Evolutionary conservation across 2,888 invertebrate genomes (phyloP), one percentile per base, ranked within the genome.

Genomic region (Ernsta delagoae): DNA sequence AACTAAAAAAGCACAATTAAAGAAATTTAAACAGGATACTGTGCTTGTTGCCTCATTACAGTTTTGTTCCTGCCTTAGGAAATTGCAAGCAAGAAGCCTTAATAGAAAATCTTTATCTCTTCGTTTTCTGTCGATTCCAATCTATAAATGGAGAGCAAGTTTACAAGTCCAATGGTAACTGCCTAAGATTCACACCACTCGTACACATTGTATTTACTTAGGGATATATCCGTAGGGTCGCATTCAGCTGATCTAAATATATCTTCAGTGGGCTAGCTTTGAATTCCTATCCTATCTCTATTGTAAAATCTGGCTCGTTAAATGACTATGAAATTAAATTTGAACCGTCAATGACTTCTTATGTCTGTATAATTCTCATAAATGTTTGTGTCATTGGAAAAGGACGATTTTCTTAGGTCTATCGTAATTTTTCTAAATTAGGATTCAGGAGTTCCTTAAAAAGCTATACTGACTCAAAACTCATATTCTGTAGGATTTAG

Each of bases 21-120:
- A 68, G 67, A 62, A 68, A 57, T 57, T 62, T 68, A 68, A 68
- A 68, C 62, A 68, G 68, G 68, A 68, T 68, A 12, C 56, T 48
- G 56, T 4, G 45, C 61, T 36, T 68, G 68, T 62, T 59, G 12
- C 56, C 67, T 68, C 68, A 68, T 68, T 68, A 68, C 39, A 62
- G 68, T 68, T 65, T 67, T 59, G 66, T 59, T 61, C 48, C n/a
- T 61, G 48, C 61, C 57, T 39, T 68, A 62, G 68, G 62, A 68
- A 68, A 62, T 62, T 61, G 68, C 68, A 45, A 67, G 66, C 66
- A 68, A 59, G 67, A 56, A 56, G 68, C 61, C 68, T 57, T 68
- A 68, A 68, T 68, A 68, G 68, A 68, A 68, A 68, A 68, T 68
- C 68, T 68, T 68, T 68, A 68, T 68, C 68, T 68, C 61, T 62